Evolutionary conservation across 2,888 invertebrate genomes (phyloP), one percentile per base, ranked within the genome.

Genomic region (Bellardia pandia): DNA sequence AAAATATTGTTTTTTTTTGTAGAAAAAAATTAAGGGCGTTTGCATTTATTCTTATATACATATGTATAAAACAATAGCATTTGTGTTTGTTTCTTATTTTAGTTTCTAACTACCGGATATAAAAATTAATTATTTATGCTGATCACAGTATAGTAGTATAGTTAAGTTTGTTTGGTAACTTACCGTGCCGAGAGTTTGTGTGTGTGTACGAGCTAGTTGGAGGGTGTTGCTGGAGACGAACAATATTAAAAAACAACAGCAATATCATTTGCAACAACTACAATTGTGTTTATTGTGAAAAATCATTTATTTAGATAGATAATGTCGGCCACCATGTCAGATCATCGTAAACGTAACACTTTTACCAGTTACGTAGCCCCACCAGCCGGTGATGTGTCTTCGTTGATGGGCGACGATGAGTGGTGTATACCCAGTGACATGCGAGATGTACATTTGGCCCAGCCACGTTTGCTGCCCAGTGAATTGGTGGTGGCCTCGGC

Each of bases 401-500:
- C 85, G 2, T 60, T 85, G 30, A 90, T 90, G 14, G 90, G 90
- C 4, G 90, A 90, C 11, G 91, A 92, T 68, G 92, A 92, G 80
- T 92, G 92, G 92, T 90, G 90, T 75, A 87, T 92, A 88, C 91
- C 92, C 60, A 91, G 91, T 82, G 92, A 92, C 81, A 80, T 91
- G 89, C 89, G 92, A 1, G 92, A 92, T 62, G 92, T 92, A 1
- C 92, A 92, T 56, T 62, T 91, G 88, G 91, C 92, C 16, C 90
- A 90, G 81, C 92, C 92, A 0, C 91, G 91, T 3, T 86, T 92
- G 37, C 74, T 92, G 56, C 45, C 90, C 40, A 90, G 90, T 76
- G 98, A 99, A 94, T 95, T 96, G 89, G 94, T 97, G 86, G 96
- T 98, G 81, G 96, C 97, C 40, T 96, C 96, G 90, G 98, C 97